These are phyloP conservation scores for Cottus gobio DNA, from an alignment of 2,113 vertebrate species.

Conservation along the genomic window DNA sequence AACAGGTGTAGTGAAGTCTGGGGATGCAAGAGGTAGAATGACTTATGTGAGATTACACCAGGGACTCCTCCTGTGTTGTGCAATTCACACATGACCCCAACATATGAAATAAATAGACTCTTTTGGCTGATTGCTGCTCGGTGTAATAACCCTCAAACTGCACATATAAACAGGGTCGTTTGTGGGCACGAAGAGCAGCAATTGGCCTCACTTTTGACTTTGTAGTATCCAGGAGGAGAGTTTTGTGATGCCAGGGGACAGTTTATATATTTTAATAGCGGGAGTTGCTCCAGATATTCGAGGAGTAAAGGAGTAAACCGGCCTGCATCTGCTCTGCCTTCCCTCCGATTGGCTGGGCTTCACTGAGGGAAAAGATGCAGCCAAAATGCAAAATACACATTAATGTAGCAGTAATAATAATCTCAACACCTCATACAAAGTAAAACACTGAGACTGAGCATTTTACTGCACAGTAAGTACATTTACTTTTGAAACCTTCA, in stretches of 20 bases:
- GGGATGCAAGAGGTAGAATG: not conserved
- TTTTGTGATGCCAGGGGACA: constrained; percentile 17
- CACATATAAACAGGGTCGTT: not conserved
- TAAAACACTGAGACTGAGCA: not conserved
- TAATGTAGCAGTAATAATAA: not conserved
- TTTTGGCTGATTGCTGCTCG: constrained; percentile 39
- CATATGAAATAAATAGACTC: constrained; percentile 11
- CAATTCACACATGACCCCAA: constrained; percentile 19
- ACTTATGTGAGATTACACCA: constrained; percentile 1
- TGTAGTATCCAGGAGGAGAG: constrained; percentile 21
- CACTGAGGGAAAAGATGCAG: not conserved
- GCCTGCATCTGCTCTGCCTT: not conserved
- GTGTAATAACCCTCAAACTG: constrained; percentile 61
- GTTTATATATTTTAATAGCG: not conserved
- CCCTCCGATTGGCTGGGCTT: not conserved
- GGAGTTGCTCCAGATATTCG: constrained; percentile 5
- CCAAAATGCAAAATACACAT: not conserved
- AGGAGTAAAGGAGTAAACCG: constrained; percentile 13
- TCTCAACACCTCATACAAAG: not conserved
- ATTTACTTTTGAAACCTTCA: not conserved
- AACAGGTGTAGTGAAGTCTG: not conserved
- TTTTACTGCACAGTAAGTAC: not conserved
- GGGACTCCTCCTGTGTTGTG: not conserved
- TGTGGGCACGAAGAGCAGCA: constrained; percentile 5
- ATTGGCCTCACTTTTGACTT: constrained; percentile 35